These are phyloP conservation scores for Ondatra zibethicus DNA, from an alignment of 2,113 vertebrate species.

Conservation along the genomic window DNA sequence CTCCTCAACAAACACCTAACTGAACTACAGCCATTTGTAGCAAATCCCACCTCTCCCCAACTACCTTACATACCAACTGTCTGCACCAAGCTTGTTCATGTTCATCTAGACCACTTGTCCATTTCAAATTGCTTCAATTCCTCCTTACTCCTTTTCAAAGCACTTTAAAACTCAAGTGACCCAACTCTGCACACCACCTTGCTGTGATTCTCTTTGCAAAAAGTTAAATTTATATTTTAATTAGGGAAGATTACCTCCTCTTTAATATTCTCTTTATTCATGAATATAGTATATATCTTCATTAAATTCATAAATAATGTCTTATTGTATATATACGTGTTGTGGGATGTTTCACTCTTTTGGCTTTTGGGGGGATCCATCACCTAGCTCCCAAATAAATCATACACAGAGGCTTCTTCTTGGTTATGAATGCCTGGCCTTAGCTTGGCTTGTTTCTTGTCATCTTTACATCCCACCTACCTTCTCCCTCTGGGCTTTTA, in stretches of 20 bases:
- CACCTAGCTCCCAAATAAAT: too few relatives aligned
- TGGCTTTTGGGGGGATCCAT: too few relatives aligned
- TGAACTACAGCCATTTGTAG: background rate
- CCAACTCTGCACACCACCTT: background rate
- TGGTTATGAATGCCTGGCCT: too few relatives aligned
- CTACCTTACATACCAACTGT: background rate
- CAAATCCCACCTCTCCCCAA: background rate
- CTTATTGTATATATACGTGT: background rate
- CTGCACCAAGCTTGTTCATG: background rate
- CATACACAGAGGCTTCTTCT: too few relatives aligned
- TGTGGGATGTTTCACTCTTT: too few relatives aligned
- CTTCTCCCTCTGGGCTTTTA: too few relatives aligned
- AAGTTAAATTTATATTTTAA: background rate
- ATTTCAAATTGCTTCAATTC: background rate
- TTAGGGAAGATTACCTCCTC: background rate
- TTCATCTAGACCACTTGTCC: background rate
- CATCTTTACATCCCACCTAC: too few relatives aligned
- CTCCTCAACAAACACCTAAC: background rate
- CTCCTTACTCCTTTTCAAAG: background rate
- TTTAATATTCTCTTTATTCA: constrained; percentile 19
- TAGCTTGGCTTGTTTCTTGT: too few relatives aligned
- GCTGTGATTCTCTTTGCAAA: too few relatives aligned
- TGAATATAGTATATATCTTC: background rate
- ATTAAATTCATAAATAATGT: background rate
- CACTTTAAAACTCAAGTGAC: background rate